phyloP scores from a whole-genome alignment of 2,888 invertebrate genomes.

The Oscheius sp. region DNA sequence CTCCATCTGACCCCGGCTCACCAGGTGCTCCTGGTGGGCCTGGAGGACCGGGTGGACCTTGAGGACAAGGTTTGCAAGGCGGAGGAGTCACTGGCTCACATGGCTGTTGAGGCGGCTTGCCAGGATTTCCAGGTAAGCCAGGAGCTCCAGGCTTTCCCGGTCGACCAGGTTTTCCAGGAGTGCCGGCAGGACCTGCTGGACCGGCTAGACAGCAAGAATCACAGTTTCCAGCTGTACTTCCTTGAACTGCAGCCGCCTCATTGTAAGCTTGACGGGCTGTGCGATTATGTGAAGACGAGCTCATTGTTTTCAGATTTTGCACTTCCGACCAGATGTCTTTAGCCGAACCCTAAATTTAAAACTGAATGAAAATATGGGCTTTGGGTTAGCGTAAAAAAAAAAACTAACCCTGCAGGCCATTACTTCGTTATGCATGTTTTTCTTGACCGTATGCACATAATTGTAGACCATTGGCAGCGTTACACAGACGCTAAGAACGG shows the following conservation, averaged over 20 bases:
- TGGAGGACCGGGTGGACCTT: conserved; percentile 44
- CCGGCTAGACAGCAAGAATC: conserved; percentile 47
- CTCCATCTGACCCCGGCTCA: conserved; percentile 33
- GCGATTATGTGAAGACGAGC: conserved; percentile 18
- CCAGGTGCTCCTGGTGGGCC: conserved; percentile 43
- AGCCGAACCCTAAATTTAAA: conserved; percentile 44
- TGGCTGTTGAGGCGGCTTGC: conserved; percentile 53
- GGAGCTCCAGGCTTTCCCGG: conserved; percentile 44
- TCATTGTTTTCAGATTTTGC: neutral
- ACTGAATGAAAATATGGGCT: no score
- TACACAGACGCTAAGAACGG: conserved; percentile 35
- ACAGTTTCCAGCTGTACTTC: conserved; percentile 33
- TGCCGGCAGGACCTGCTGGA: conserved; percentile 52
- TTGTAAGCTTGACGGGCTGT: conserved; percentile 44
- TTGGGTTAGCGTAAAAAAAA: no score
- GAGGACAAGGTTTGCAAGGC: conserved; percentile 42
- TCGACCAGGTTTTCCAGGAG: conserved; percentile 53
- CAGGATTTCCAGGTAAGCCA: conserved; percentile 56
- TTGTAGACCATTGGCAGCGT: conserved; percentile 52
- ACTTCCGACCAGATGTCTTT: conserved; percentile 60
- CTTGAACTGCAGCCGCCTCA: conserved; percentile 18
- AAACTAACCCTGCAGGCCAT: conserved; percentile 34
- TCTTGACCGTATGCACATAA: conserved; percentile 44
- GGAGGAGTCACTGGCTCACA: conserved; percentile 56
- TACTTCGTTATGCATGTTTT: conserved; percentile 42